Base-by-base conservation (phyloP, 2,888 invertebrate genomes). In the Cephus sareptanus region DNA sequence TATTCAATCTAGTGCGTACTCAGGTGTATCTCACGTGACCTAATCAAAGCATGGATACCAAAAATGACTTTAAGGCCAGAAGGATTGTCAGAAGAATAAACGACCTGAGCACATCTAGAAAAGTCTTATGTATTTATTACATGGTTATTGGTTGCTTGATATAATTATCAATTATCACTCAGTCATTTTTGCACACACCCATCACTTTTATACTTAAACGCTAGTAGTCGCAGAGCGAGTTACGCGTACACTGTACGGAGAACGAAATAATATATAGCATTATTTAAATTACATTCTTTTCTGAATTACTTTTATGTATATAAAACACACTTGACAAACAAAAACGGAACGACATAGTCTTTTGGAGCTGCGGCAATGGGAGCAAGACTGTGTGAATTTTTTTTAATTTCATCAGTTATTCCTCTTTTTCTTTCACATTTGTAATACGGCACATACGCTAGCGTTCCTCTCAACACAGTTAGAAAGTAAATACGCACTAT, bases 271-370 rank as follows among this genome's bases (percentile, higher is more conserved):
- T 86, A 85, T 87, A 85, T 86, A 87, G 85, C 83, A 84, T 85
- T 83, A 83, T 88, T 88, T 90, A 88, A 90, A 90, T 89, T 90
- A 90, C 86, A 88, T 86, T 82, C 87, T 84, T 79, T 81, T 81
- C 79, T 87, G 88, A 85, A 79, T 84, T 86, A 84, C 77, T 76
- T 82, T 87, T 84, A 87, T 89, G 89, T 84, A 90, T 90, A 90
- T 89, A 90, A 90, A 87, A 90, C 56, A 90, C 90, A 90, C 90
- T 90, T 90, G 89, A 90, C 89, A 90, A 90, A 90, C 90, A 90
- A 90, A 90, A 90, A 90, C 90, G 88, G 89, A 90, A 90, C 89
- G 89, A 90, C 89, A 89, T 89, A 86, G 87, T 90, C 85, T 90
- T 89, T 85, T 86, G 89, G 90, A 90, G 90, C 89, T 88, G 89